These are phyloP conservation scores for Allygus modestus DNA, from an alignment of 2,888 invertebrate genomes.

Conservation along the genomic window DNA sequence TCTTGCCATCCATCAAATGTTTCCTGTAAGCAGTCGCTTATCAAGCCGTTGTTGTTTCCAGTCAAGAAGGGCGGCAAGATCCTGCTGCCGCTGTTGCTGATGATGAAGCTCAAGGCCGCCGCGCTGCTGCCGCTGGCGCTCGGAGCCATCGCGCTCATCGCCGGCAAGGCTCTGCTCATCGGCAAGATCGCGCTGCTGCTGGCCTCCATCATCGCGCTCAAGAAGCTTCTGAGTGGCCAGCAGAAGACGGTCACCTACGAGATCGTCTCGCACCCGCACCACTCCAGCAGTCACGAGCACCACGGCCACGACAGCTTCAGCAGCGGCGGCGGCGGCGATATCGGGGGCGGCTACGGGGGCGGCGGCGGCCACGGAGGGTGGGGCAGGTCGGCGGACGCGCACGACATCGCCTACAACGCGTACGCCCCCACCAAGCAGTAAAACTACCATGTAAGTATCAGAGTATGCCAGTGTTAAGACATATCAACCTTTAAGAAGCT, in stretches of 20 bases:
- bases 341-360: conserved; percentile 75
- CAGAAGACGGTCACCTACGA: conserved; percentile 93
- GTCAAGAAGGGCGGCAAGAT: conserved; percentile 85
- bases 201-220: conserved; percentile 89
- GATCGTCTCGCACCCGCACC: conserved; percentile 91
- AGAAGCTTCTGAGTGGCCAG: conserved; percentile 85
- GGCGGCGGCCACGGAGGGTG: conserved; percentile 79
- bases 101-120: conserved; percentile 87
- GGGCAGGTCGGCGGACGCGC: conserved; percentile 87
- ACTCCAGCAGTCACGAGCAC: conserved; percentile 83
- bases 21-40: not conserved
- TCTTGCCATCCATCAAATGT: too few species aligned
- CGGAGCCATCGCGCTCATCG: conserved; percentile 90
- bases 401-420: conserved; percentile 87
- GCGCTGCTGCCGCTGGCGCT: conserved; percentile 87
- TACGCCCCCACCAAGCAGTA: conserved; percentile 78
- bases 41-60: conserved; percentile 63
- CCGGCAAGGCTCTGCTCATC: conserved; percentile 90
- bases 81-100: conserved; percentile 86
- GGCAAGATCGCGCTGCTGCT: conserved; percentile 91
- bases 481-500: too few species aligned
- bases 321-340: conserved; percentile 78
- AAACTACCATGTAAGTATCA: conserved; percentile 16
- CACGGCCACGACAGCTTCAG: conserved; percentile 82
- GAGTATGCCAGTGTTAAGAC: too few species aligned